Base-by-base conservation (phyloP, 2,113 vertebrate genomes). In the Corynorhinus townsendii region DNA sequence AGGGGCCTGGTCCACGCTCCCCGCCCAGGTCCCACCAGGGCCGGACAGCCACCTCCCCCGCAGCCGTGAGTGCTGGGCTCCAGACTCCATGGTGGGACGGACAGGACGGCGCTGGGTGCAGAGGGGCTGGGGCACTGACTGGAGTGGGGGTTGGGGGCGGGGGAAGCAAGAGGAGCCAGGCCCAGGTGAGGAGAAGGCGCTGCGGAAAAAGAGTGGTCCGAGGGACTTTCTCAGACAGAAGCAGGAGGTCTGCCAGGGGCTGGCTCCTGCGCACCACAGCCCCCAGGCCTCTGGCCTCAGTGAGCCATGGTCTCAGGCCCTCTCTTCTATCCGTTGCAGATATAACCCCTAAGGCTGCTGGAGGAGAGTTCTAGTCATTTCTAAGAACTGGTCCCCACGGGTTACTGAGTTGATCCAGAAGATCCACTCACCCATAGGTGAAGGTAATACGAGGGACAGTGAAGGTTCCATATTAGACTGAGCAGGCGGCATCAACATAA, bases 31-130 rank as follows among this genome's bases (percentile, higher is more conserved):
- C 40, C 14, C 7, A 47, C 73, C 43, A 16, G 43, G 72, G 43
- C 40, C 8, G 2, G 73, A 5, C 43, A 19, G 43, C 73, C 43
- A 12, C 22, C 14, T 1, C 45, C 14, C 0, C 0, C 11, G 7
- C 33, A 19, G 69, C 49, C 22, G 1, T 3, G 5, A 26, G 1
- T 16, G 28, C 77, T n/a, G 5, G 28, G 15, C 43, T 35, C 81
- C 26, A n/a, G 15, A 5, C 19, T 56, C n/a, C 9, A 4, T 2
- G 4, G 38, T 5, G 20, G 54, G 54, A 54, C 4, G 52, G 19
- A 54, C 52, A 54, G 52, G 52, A 22, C 20, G 0, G 10, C 19
- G 33, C 26, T 2, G 7, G 71, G 24, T 5, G 35, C 38, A 35
- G 28, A 52, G 43, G 40, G 28, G 7, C 54, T 1, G 0, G 12